Percentiles rank a stretch among this genome's conserved stretches.
These are phyloP conservation scores for Xyrauchen texanus DNA, from an alignment of 2,113 vertebrate genomes.

Conservation along the genomic window DNA sequence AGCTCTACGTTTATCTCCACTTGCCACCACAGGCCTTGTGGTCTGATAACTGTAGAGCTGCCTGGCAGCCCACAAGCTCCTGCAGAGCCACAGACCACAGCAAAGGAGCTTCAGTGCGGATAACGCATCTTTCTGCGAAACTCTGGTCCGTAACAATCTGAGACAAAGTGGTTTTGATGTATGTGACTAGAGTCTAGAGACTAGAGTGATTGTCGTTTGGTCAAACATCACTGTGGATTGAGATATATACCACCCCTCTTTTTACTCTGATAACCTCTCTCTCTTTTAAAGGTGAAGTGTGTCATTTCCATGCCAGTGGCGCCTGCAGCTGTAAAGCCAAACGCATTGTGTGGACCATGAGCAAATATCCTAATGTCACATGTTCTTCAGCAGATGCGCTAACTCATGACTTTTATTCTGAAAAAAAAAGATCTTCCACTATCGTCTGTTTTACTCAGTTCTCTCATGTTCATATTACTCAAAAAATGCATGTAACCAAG, in stretches of 20 bases:
- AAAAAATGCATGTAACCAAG: too few relatives aligned
- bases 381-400: conserved; percentile 37
- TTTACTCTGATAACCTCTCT: too few relatives aligned
- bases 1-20: conserved; percentile 18
- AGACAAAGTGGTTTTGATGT: background rate
- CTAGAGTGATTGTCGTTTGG: background rate
- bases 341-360: too few relatives aligned
- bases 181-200: background rate
- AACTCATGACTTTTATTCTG: conserved; percentile 31
- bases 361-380: conserved; percentile 2
- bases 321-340: too few relatives aligned
- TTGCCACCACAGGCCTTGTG: conserved; percentile 3
- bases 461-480: too few relatives aligned
- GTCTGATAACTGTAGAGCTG: conserved; percentile 22
- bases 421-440: too few relatives aligned
- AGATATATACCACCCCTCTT: too few relatives aligned
- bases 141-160: background rate
- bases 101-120: background rate
- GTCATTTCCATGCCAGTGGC: too few relatives aligned
- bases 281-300: too few relatives aligned
- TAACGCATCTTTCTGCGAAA: conserved; percentile 19
- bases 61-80: background rate
- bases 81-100: conserved; percentile 23
- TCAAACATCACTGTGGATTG: too few relatives aligned
- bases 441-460: too few relatives aligned